Evolutionary conservation across 2,888 invertebrate species (phyloP).

Genomic region (Dascillus cervinus): DNA sequence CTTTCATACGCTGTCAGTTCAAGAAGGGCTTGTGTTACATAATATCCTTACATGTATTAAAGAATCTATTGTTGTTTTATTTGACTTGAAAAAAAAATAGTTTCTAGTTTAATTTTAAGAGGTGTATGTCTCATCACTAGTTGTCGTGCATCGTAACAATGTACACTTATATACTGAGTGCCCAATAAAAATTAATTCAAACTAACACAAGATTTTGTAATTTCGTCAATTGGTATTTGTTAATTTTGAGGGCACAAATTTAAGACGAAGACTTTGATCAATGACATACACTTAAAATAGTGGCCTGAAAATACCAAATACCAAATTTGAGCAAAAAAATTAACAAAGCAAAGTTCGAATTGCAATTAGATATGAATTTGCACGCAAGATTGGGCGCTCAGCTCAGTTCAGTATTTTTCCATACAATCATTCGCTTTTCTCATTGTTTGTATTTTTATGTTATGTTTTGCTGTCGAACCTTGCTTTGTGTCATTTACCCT

Average conservation of each 20-base stretch:
- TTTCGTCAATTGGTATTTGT: slow-evolving; percentile 16
- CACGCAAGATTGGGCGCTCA: slow-evolving; percentile 46
- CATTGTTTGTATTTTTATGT: slow-evolving; percentile 29
- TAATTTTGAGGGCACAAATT: too few species aligned
- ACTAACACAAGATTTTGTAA: slow-evolving; percentile 37
- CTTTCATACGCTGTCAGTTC: too few species aligned
- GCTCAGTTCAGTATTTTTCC: slow-evolving; percentile 29
- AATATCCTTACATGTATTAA: too few species aligned
- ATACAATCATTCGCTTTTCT: slow-evolving; percentile 25
- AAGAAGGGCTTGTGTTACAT: too few species aligned
- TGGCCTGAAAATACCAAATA: too few species aligned
- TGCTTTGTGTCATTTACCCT: slow-evolving; percentile 39
- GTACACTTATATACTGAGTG: slow-evolving; percentile 31
- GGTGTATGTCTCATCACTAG: slow-evolving; percentile 17
- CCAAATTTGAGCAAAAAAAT: too few species aligned
- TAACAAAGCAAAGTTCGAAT: slow-evolving; percentile 44
- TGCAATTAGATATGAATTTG: too few species aligned
- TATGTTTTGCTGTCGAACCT: slow-evolving; percentile 42
- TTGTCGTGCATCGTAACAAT: slow-evolving; percentile 18
- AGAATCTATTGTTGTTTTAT: too few species aligned
- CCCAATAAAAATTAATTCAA: slow-evolving; percentile 42
- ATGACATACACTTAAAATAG: too few species aligned
- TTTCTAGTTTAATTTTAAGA: slow-evolving; percentile 3
- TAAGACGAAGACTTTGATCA: too few species aligned
- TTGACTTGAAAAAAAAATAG: too few species aligned